Evolutionary conservation across 1,140 invertebrate genomes (phyloP), one percentile per base, ranked within the genome.

Genomic region (Akabosia matsudoensis): DNA sequence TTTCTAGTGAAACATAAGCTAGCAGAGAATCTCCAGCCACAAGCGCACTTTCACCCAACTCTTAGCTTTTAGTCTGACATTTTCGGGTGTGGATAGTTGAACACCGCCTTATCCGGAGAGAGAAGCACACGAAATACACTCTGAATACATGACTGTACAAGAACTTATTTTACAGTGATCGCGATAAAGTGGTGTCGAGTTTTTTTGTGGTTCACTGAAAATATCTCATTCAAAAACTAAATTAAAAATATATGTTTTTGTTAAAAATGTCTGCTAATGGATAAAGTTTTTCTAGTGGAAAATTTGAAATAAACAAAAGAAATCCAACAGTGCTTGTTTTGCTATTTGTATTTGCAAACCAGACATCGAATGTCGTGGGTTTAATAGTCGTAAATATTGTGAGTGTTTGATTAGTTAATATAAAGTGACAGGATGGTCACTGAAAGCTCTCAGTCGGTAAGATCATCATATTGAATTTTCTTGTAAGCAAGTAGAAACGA

Each of bases 81-180:
- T 79, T 81, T 79, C 75, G 75, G 74, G 76, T 79, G 75, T 79
- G 75, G 77, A 78, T 74, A 67, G 7, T 67, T 67, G 61, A 67
- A 67, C 61, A 67, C 61, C 61, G 61, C 61, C 61, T 61, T 67
- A 31, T 67, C 54, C 54, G 54, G 54, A 56, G 54, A 56, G 54
- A 45, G 37, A 18, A 7, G 18, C 37, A 45, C 37, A 45, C 37
- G 7, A 10, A 45, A 45, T 45, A n/a, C n/a, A n/a, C n/a, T n/a
- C n/a, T 45, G 18, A 10, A 45, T 45, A 45, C 37, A 45, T 45
- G 7, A 18, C 18, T 45, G 37, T 45, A 45, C 18, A 45, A 18
- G 7, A 45, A 10, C 7, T 10, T 61, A 30, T 67, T 24, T n/a
- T 30, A 30, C 31, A 16, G 61, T 67, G 61, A 30, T 31, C 26